Evolutionary conservation across 2,888 invertebrate genomes (phyloP).

Genomic region (Microctonus hyperodae): DNA sequence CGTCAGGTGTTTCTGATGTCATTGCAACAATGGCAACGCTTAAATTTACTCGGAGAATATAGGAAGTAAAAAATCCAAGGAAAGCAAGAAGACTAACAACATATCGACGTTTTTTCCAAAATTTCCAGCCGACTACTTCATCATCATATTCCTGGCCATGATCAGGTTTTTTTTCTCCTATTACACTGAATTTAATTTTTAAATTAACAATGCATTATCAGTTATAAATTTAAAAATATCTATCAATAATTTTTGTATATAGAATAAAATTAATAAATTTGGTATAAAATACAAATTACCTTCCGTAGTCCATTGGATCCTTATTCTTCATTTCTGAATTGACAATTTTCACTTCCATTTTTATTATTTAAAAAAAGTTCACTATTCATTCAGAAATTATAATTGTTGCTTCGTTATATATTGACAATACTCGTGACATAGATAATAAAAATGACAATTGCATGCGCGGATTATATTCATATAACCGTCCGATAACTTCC

Average conservation of each 20-base stretch:
- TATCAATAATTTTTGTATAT: background rate
- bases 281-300: background rate
- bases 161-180: constrained; percentile 33
- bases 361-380: background rate
- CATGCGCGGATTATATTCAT: background rate
- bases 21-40: constrained; percentile 94
- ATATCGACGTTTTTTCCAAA: constrained; percentile 78
- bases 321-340: background rate
- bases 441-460: background rate
- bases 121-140: constrained; percentile 68
- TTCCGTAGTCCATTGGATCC: constrained; percentile 8
- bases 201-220: too few relatives aligned
- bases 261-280: background rate
- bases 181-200: constrained; percentile 21
- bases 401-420: too few relatives aligned
- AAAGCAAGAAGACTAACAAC: constrained; percentile 81
- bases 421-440: background rate
- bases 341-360: background rate
- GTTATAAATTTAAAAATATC: too few relatives aligned
- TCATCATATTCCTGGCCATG: constrained; percentile 43
- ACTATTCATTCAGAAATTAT: background rate
- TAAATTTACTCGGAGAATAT: constrained; percentile 84
- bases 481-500: background rate
- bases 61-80: constrained; percentile 85
- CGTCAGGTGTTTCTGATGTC: constrained; percentile 73